Percentiles rank a stretch among this genome's conserved stretches.
Evolutionary conservation across 2,113 vertebrate genomes (phyloP).

Genomic region (Thomomys bottae): DNA sequence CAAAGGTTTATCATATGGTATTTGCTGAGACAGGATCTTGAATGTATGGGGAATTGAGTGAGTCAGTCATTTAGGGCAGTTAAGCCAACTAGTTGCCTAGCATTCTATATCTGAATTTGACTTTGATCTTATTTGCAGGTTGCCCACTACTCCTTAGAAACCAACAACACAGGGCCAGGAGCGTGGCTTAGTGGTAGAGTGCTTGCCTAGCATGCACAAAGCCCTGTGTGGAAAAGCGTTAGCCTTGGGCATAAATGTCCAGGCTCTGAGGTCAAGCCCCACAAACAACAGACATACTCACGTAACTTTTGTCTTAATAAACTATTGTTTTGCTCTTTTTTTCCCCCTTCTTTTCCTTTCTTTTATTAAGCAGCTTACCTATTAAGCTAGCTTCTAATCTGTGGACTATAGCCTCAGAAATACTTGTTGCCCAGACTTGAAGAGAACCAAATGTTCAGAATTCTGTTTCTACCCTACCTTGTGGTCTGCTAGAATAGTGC

Average conservation of each 20-base stretch:
- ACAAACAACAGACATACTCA: background rate
- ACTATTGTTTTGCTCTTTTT: background rate
- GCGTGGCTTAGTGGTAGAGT: no score
- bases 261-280: no score
- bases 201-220: no score
- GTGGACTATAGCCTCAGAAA: conserved; percentile 10
- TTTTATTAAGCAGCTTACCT: conserved; percentile 23
- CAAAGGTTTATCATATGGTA: background rate
- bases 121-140: conserved; percentile 20
- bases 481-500: background rate
- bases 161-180: conserved; percentile 14
- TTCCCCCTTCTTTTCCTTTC: no score
- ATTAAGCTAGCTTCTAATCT: conserved; percentile 37
- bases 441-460: background rate
- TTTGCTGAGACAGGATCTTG: background rate
- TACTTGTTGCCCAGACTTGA: background rate
- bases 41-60: background rate
- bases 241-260: no score
- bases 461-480: background rate
- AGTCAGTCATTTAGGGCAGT: background rate
- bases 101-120: background rate
- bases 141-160: conserved; percentile 15
- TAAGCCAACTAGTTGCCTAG: background rate
- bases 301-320: conserved; percentile 6
- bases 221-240: no score